Conservation (phyloP, 2,888 invertebrate species). For the Palloptera scutellata region DNA sequence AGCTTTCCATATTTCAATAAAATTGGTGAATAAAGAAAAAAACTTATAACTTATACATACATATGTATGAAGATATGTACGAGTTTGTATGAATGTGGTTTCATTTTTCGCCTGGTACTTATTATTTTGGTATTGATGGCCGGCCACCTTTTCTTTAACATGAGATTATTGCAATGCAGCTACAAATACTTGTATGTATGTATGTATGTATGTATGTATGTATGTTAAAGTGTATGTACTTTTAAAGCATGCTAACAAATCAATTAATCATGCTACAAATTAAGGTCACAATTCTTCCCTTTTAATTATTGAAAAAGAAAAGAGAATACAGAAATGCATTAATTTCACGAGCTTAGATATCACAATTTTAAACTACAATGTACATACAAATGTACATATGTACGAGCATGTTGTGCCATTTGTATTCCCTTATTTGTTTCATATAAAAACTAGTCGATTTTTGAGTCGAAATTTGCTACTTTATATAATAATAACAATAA, state of each 20-base stretch:
- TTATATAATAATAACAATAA: too few species aligned
- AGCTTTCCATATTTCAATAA: too few species aligned
- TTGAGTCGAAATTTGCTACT: too few species aligned
- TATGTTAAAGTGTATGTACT: not conserved
- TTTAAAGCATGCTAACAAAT: constrained; percentile 17
- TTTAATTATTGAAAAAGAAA: not conserved
- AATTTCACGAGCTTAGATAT: not conserved
- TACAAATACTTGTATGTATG: not conserved
- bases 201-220: not conserved
- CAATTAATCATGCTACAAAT: constrained; percentile 44
- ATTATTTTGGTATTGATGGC: not conserved
- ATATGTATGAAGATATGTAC: too few species aligned
- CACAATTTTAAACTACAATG: too few species aligned
- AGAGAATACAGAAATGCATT: constrained; percentile 11
- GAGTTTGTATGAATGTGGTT: too few species aligned
- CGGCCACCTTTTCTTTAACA: not conserved
- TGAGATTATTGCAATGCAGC: too few species aligned
- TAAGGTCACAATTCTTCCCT: constrained; percentile 26
- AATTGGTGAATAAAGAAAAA: too few species aligned
- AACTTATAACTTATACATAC: too few species aligned
- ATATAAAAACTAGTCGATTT: too few species aligned
- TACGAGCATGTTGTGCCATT: not conserved
- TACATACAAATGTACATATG: constrained; percentile 2
- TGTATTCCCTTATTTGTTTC: too few species aligned
- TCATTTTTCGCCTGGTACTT: too few species aligned